Percentiles rank a stretch among this genome's conserved stretches.
Conservation (phyloP, 2,888 invertebrate species). For the Hirtodrosophila alboralis region DNA sequence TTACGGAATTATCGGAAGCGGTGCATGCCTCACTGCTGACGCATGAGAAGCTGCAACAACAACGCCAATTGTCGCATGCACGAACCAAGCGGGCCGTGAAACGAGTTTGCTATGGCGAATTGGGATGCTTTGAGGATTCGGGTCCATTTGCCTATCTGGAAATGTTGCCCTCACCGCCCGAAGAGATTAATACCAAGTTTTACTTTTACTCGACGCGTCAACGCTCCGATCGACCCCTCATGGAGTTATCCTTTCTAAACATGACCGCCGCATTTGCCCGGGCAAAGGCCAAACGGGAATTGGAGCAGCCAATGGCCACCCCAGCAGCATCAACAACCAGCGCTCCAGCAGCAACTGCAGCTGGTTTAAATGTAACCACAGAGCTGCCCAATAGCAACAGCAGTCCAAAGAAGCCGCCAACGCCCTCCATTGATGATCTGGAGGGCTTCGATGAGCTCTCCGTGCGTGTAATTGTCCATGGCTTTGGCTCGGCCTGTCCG, state of each 20-base stretch:
- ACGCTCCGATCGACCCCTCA: conserved; percentile 88
- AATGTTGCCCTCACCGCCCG: conserved; percentile 93
- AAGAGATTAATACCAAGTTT: conserved; percentile 94
- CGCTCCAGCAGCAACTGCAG: conserved; percentile 55
- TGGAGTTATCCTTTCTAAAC: conserved; percentile 90
- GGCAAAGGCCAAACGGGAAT: conserved; percentile 54
- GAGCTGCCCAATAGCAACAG: conserved; percentile 29
- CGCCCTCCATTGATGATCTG: conserved; percentile 81
- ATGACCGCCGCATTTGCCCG: conserved; percentile 87
- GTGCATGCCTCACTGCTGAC: conserved; percentile 68
- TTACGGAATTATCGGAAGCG: conserved; percentile 66
- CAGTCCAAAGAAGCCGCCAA: conserved; percentile 41
- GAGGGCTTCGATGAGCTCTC: conserved; percentile 84
- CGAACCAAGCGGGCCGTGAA: conserved; percentile 91
- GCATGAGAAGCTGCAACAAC: conserved; percentile 55
- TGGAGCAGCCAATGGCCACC: conserved; percentile 23
- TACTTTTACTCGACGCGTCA: conserved; percentile 89
- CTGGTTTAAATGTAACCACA: conserved; percentile 19
- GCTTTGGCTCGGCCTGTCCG: conserved; percentile 95
- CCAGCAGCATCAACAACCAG: conserved; percentile 43
- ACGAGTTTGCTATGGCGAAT: conserved; percentile 93
- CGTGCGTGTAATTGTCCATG: conserved; percentile 94
- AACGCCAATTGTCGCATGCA: conserved; percentile 67
- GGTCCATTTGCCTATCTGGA: conserved; percentile 96
- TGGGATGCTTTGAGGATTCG: conserved; percentile 96